Base-by-base conservation (phyloP, 2,113 vertebrate genomes). In the Eleginops maclovinus region DNA sequence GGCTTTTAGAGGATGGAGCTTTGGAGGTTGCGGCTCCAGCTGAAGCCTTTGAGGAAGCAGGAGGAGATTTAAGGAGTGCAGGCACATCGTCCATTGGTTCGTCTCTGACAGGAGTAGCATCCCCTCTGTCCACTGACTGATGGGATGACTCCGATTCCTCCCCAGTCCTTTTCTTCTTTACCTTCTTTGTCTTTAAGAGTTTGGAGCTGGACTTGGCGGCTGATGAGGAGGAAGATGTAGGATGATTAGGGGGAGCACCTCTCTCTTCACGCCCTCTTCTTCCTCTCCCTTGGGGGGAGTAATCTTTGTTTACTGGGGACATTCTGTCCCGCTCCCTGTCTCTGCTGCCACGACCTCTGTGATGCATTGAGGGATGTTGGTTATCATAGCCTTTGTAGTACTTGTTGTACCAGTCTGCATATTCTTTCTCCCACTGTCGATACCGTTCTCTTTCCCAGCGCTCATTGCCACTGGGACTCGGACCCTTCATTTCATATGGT, bases 361-460 rank as follows among this genome's bases (percentile, higher is more conserved):
- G 92, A 72, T 91, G 88, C 36, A 90, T 3, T 1, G 90, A 17
- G 12, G 89, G 77, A 44, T 92, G 87, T 21, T 88, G 91, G 53
- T 47, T 83, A 53, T 94, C 92, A 12, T 94, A 98, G 73, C 93
- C 96, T 92, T 98, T 98, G 84, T 97, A 97, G 40, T 97, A 98
- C 69, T 98, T 98, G 72, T 99, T 97, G 31, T 98, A 99, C 97
- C 97, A 99, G 50, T 99, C 97, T 47, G 96, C 83, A 5, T 99
- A 99, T 59, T 97, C 97, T 71, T 96, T 94, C 84, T 99, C 98
- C 98, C 98, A 99, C 58, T 99, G 96, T 51, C 97, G 92, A 71
- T 96, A 98, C 0, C 96, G 89, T 4, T 99, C 98, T 83, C 97
- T 96, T 72, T 99, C 97, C 83, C 94, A 99, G 0, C 96, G 95